Base-by-base conservation (phyloP, 2,888 invertebrate genomes). In the Caradrina kadenii region DNA sequence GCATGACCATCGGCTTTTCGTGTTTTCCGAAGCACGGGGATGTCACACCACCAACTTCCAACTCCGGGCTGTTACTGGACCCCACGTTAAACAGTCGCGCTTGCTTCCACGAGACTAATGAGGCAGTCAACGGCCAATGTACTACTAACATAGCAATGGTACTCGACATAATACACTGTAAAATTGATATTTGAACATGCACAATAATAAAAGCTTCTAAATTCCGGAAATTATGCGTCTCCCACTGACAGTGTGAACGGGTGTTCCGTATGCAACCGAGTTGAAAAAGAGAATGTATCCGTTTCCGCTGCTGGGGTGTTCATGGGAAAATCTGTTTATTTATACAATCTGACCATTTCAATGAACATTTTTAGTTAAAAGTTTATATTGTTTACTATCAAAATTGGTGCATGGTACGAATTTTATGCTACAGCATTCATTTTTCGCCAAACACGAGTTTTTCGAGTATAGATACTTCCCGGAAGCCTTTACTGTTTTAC, bases 161-260 rank as follows among this genome's bases (percentile, higher is more conserved):
- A 45, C 13, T 60, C 22, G 10, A 13, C 31, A 52, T 21, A 53
- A 35, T 54, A 22, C 19, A 35, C 13, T 35, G 50, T 53, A 69
- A 60, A 54, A 61, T 7, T n/a, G 10, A 17, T 22, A 42, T 54
- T 49, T 22, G 5, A 48, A 73, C 19, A 10, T 13, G 31, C 42
- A 22, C 22, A 49, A 49, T 48, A 54, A 17, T 54, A 17, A 54
- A 55, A 35, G 22, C 22, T 42, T 73, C 64, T 49, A 49, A 73
- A 70, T 70, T 70, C 65, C 65, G 73, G 65, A 73, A 49, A 70
- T 64, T 64, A 70, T 50, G 42, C 31, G 49, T 73, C 48, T 49
- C n/a, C 31, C 22, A 13, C 49, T 42, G 73, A 64, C 54, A 49
- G 22, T 35, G 31, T 42, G 65, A 35, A 55, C 8, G 54, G 21